A percentile compares a stretch with the other conserved stretches of the same genome.
phyloP scores from a whole-genome alignment of 1,140 invertebrate species.

The Oedothorax gibbosus region DNA sequence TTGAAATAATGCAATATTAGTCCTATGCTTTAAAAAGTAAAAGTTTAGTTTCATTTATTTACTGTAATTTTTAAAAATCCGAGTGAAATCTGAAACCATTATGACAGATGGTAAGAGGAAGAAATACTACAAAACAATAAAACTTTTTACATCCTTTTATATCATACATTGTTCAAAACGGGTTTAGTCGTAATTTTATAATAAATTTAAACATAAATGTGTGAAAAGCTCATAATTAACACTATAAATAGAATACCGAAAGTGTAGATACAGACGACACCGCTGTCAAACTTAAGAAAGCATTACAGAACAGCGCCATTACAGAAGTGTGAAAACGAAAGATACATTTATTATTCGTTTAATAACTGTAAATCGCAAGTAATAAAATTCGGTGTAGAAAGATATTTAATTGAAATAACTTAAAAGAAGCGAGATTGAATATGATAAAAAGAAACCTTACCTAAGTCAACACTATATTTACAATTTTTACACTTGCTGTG shows the following conservation, averaged over 20 bases:
- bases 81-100: no score
- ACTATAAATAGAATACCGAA: constrained; percentile 44
- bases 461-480: constrained; percentile 46
- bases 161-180: neutral
- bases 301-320: neutral
- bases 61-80: no score
- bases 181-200: neutral
- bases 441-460: neutral
- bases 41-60: no score
- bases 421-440: neutral
- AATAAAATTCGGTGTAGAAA: no score
- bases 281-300: constrained; percentile 22
- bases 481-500: constrained; percentile 25
- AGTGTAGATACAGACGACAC: constrained; percentile 1
- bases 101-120: neutral
- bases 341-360: neutral
- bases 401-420: neutral
- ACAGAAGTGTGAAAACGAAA: neutral
- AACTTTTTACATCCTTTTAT: neutral
- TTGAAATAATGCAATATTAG: no score
- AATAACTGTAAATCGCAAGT: neutral
- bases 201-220: neutral
- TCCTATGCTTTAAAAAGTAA: no score
- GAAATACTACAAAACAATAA: neutral
- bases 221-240: neutral